These are phyloP conservation scores for Mohoua ochrocephala DNA, from an alignment of 2,113 vertebrate species.

Conservation along the genomic window DNA sequence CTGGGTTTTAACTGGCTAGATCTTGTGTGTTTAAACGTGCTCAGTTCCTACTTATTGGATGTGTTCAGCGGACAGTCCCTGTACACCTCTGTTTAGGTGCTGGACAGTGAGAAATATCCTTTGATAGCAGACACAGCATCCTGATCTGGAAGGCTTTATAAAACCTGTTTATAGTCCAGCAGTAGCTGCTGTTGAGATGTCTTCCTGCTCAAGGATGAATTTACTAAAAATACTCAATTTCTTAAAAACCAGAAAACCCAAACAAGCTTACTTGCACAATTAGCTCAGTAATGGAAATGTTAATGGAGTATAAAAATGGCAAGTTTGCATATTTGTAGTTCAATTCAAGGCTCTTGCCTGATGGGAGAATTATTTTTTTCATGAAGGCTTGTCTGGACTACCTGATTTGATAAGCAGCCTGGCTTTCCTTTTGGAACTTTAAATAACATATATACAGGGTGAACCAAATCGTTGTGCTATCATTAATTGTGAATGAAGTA, in stretches of 20 bases:
- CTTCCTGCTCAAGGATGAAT: not conserved
- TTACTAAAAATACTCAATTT: not conserved
- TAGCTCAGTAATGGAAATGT: not conserved
- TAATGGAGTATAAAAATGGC: not conserved
- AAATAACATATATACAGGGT: not conserved
- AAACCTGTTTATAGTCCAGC: not conserved
- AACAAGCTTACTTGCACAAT: not conserved
- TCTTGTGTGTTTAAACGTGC: not conserved
- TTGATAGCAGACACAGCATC: not conserved
- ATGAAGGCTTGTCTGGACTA: not conserved
- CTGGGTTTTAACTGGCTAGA: not conserved
- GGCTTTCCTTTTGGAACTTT: not conserved
- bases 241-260: not conserved
- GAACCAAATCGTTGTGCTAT: not conserved
- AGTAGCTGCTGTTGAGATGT: not conserved
- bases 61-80: not conserved
- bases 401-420: not conserved
- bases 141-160: not conserved
- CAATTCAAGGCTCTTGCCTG: not conserved
- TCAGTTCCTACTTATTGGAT: not conserved
- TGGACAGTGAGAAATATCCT: not conserved
- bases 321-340: not conserved
- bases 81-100: not conserved
- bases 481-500: not conserved
- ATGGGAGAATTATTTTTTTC: not conserved